Percentiles rank a stretch among this genome's conserved stretches.
These are phyloP conservation scores for Ostrea denselamellosa DNA, from an alignment of 1,140 invertebrate genomes.

Conservation along the genomic window DNA sequence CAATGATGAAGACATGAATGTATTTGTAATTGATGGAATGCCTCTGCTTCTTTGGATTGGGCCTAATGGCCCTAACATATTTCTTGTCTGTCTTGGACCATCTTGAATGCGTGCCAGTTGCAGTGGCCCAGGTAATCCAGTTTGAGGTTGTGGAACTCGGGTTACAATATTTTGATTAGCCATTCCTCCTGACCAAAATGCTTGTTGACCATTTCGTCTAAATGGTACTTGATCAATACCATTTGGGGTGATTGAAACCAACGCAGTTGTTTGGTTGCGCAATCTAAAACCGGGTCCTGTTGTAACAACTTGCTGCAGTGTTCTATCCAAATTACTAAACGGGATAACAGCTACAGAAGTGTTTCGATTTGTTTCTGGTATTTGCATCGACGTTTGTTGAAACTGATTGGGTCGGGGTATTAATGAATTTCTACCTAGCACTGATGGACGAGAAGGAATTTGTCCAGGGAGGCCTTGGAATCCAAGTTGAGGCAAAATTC, in stretches of 20 bases:
- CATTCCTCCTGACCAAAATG: not conserved
- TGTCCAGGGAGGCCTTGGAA: not conserved
- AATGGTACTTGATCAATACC: not conserved
- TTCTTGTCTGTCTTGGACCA: not conserved
- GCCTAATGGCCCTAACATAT: constrained; percentile 1
- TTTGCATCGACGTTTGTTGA: constrained; percentile 13
- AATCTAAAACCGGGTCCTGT: not conserved
- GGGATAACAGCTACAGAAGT: constrained; percentile 15
- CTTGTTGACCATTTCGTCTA: not conserved
- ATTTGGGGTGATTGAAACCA: not conserved
- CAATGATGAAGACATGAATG: not conserved
- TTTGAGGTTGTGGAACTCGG: not conserved
- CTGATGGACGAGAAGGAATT: not conserved
- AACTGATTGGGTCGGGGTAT: constrained; percentile 11
- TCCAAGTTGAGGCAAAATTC: not conserved
- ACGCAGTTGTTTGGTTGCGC: not conserved
- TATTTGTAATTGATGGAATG: not conserved
- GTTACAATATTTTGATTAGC: not conserved
- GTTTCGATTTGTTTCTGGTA: constrained; percentile 7
- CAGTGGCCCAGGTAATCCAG: not conserved
- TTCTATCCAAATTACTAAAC: constrained; percentile 10
- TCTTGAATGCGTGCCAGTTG: constrained; percentile 2
- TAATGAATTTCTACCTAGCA: not conserved
- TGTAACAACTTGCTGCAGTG: not conserved
- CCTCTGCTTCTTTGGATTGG: not conserved